Conservation (phyloP, 2,888 invertebrate species). For the Acanthosoma haemorrhoidale region DNA sequence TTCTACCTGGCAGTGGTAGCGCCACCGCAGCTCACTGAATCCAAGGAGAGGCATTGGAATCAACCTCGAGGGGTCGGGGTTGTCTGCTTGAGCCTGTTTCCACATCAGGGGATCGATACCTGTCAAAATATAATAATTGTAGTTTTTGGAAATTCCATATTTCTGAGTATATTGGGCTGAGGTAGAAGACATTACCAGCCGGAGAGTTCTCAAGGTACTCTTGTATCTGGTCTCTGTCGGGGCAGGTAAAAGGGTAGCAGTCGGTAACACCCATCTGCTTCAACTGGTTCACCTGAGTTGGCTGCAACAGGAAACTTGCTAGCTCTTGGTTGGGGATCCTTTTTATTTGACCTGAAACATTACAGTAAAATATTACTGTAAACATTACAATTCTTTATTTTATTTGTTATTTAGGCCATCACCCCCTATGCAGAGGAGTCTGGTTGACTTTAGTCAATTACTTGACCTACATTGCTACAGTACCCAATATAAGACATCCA, state of each 20-base stretch:
- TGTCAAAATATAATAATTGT: conserved; percentile 46
- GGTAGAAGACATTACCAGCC: conserved; percentile 52
- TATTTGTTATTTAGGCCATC: too few species aligned
- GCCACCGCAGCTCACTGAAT: conserved; percentile 62
- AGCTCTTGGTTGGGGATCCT: conserved; percentile 70
- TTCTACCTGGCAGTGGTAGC: conserved; percentile 77
- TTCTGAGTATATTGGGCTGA: too few species aligned
- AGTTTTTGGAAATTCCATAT: too few species aligned
- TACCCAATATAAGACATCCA: too few species aligned
- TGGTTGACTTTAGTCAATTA: too few species aligned
- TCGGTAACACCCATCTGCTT: conserved; percentile 64
- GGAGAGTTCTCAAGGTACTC: conserved; percentile 90
- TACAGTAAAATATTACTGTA: too few species aligned
- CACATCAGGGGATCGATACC: conserved; percentile 90
- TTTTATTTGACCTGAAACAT: conserved; percentile 56
- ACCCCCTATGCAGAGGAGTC: too few species aligned
- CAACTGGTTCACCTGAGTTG: conserved; percentile 65
- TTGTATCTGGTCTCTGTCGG: conserved; percentile 72
- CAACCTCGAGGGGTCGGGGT: conserved; percentile 83
- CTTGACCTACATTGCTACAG: too few species aligned
- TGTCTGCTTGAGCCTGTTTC: conserved; percentile 93
- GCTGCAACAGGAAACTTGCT: conserved; percentile 63
- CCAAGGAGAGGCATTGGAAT: conserved; percentile 94
- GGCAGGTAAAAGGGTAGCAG: conserved; percentile 66
- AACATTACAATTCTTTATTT: too few species aligned